These are phyloP conservation scores for Lerista edwardsae DNA, from an alignment of 2,797 vertebrate species.

Conservation along the genomic window DNA sequence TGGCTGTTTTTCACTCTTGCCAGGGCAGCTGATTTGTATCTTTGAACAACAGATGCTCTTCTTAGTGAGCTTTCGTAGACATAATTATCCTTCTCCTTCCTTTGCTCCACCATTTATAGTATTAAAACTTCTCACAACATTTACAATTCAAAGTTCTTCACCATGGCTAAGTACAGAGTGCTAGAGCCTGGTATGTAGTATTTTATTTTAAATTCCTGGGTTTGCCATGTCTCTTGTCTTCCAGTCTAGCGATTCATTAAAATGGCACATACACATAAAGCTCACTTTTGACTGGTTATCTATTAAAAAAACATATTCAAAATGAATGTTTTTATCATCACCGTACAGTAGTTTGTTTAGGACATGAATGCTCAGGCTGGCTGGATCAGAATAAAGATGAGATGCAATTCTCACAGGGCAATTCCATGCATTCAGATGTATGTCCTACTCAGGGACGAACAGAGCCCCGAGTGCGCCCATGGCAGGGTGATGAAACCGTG, in stretches of 20 bases:
- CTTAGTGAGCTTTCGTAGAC: conserved; percentile 25
- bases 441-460: no score
- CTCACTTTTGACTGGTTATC: conserved; percentile 31
- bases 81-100: background rate
- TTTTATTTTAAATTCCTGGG: conserved; percentile 42
- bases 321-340: background rate
- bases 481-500: no score
- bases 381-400: conserved; percentile 9
- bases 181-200: background rate
- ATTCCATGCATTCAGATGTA: no score
- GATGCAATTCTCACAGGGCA: background rate
- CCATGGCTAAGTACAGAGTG: background rate
- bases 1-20: conserved; percentile 3
- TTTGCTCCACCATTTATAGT: background rate
- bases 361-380: conserved; percentile 18
- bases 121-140: background rate
- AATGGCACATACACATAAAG: conserved; percentile 35
- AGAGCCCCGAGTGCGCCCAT: no score
- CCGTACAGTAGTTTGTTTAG: background rate
- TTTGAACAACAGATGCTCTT: conserved; percentile 14
- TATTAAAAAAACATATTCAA: conserved; percentile 9
- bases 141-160: conserved; percentile 2
- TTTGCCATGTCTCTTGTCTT: conserved; percentile 32
- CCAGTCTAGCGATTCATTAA: conserved; percentile 38
- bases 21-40: background rate